Percentiles rank a stretch among this genome's conserved stretches.
Conservation (phyloP, 2,797 vertebrate species). For the Danio kyathit region DNA sequence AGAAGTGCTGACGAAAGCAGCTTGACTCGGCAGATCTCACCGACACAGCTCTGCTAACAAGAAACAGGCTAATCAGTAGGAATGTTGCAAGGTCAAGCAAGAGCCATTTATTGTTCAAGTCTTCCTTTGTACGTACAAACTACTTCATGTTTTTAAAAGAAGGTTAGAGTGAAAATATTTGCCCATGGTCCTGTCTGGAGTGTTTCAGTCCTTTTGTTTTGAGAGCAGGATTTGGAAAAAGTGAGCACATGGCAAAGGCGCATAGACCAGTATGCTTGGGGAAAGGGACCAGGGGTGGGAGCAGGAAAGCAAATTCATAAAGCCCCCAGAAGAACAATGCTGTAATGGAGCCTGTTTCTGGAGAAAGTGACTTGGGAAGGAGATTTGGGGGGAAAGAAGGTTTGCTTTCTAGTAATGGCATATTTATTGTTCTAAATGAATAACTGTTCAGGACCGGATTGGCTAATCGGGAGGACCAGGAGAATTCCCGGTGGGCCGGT, state of each 20-base stretch:
- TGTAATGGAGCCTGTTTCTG: slow-evolving; percentile 65
- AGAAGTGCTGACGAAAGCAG: slow-evolving; percentile 43
- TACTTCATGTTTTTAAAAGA: slow-evolving; percentile 5
- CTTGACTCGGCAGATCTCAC: slow-evolving; percentile 39
- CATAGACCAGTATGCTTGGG: slow-evolving; percentile 35
- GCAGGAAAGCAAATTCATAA: slow-evolving; percentile 72
- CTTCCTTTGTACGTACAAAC: slow-evolving; percentile 9
- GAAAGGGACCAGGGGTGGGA: slow-evolving; percentile 46
- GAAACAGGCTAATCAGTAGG: background rate
- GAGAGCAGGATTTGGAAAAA: slow-evolving; percentile 72
- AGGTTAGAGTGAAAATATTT: slow-evolving; percentile 13
- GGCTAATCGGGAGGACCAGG: no score
- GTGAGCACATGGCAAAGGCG: slow-evolving; percentile 65
- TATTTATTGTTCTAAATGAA: slow-evolving; percentile 19
- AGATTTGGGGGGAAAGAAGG: background rate
- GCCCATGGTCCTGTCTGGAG: slow-evolving; percentile 35
- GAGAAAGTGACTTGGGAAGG: slow-evolving; percentile 27
- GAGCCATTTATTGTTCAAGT: slow-evolving; percentile 65
- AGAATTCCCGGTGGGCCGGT: no score
- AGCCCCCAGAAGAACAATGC: slow-evolving; percentile 71
- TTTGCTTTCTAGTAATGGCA: slow-evolving; percentile 32
- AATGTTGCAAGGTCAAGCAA: slow-evolving; percentile 54
- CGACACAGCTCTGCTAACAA: slow-evolving; percentile 8
- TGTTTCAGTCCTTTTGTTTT: slow-evolving; percentile 59
- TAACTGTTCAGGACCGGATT: no score